Conservation (phyloP, 2,888 invertebrate species). For the Cephus sareptanus region DNA sequence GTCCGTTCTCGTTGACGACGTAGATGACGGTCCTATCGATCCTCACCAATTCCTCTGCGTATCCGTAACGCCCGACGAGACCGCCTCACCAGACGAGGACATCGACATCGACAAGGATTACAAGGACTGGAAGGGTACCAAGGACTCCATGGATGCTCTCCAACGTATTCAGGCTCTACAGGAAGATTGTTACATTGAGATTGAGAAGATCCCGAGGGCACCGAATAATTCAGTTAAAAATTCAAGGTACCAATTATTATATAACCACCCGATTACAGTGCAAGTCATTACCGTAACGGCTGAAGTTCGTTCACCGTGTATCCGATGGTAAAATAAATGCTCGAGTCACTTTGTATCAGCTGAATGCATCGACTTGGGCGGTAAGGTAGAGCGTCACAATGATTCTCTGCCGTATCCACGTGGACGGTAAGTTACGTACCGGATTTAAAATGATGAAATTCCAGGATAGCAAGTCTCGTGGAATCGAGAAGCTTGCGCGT, state of each 20-base stretch:
- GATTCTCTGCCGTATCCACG: not conserved
- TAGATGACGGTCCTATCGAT: conserved; percentile 45
- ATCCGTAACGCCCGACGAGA: conserved; percentile 44
- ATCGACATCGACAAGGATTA: conserved; percentile 27
- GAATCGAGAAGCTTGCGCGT: not conserved
- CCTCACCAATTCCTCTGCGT: conserved; percentile 54
- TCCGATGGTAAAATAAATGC: not conserved
- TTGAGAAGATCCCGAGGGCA: conserved; percentile 24
- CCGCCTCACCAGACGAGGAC: conserved; percentile 29
- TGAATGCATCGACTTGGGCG: not conserved
- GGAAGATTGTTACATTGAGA: conserved; percentile 33
- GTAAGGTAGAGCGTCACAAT: not conserved
- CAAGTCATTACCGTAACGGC: not conserved
- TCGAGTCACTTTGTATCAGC: not conserved
- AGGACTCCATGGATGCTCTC: conserved; percentile 25
- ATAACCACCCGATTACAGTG: not conserved
- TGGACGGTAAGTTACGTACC: not conserved
- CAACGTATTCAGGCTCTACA: conserved; percentile 25
- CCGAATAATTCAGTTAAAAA: conserved; percentile 11
- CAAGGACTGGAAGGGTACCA: not conserved
- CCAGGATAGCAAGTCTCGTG: not conserved
- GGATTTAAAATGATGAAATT: not conserved
- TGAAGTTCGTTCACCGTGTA: not conserved
- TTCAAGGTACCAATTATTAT: not conserved
- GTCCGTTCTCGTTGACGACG: conserved; percentile 26